Conservation (phyloP, 64 coral and sea anemone genomes). For the Hydrozoanthus tunicans region DNA sequence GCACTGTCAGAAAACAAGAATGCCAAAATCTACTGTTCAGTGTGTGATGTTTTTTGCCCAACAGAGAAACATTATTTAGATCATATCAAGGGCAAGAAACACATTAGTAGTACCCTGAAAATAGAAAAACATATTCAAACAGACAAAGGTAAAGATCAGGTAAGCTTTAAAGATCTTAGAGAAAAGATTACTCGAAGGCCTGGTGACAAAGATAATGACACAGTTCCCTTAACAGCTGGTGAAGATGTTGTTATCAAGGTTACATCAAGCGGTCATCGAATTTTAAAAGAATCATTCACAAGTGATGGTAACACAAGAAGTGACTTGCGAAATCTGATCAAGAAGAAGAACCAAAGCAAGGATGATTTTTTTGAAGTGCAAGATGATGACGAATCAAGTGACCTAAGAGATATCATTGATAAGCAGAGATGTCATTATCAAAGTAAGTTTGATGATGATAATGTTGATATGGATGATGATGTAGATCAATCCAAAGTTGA, state of each 20-base stretch:
- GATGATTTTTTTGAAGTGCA: not conserved
- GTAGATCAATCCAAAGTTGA: conserved; percentile 29
- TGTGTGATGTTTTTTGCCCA: conserved; percentile 44
- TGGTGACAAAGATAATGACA: not conserved
- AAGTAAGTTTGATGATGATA: conserved; percentile 21
- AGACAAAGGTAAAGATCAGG: conserved; percentile 5
- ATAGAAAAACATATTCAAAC: not conserved
- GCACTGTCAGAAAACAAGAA: conserved; percentile 28
- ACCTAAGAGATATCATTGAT: conserved; percentile 38
- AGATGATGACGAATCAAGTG: conserved; percentile 26
- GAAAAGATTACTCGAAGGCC: conserved; percentile 37
- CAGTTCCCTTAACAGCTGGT: not conserved
- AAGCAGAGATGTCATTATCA: conserved; percentile 22
- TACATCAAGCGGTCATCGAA: conserved; percentile 39
- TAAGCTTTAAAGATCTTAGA: conserved; percentile 26
- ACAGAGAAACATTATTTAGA: conserved; percentile 34
- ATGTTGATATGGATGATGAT: conserved; percentile 1
- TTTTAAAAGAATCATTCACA: conserved; percentile 16
- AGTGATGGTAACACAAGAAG: not conserved
- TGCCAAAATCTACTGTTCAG: conserved; percentile 27
- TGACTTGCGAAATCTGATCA: conserved; percentile 1
- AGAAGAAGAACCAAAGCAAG: conserved; percentile 3
- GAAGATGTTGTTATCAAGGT: conserved; percentile 46
- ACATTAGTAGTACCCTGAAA: conserved; percentile 19
- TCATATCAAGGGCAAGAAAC: conserved; percentile 41